These are phyloP conservation scores for Himantopus leucocephalus DNA, from an alignment of 2,113 vertebrate genomes.

Conservation along the genomic window DNA sequence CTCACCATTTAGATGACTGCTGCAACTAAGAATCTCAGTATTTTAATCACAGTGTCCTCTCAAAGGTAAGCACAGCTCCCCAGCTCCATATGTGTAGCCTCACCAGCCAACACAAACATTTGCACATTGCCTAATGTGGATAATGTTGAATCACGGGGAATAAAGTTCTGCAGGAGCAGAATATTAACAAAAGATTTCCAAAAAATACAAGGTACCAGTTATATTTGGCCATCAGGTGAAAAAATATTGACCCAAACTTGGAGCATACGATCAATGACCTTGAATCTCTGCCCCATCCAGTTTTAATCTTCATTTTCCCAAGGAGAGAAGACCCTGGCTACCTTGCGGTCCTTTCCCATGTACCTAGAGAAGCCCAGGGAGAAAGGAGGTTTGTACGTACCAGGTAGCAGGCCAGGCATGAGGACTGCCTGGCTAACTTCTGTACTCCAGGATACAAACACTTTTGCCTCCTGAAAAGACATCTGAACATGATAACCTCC, in stretches of 20 bases:
- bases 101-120: not conserved
- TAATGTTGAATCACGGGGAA: not conserved
- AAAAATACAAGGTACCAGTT: not conserved
- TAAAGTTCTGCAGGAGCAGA: not conserved
- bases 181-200: not conserved
- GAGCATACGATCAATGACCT: not conserved
- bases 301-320: not conserved
- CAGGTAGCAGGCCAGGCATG: not conserved
- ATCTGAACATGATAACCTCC: not conserved
- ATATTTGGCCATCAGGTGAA: not conserved
- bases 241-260: not conserved
- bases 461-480: not conserved
- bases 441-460: not conserved
- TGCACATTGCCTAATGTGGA: not conserved
- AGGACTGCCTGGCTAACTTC: not conserved
- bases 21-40: not conserved
- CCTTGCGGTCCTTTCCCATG: not conserved
- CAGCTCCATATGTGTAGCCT: not conserved
- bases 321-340: not conserved
- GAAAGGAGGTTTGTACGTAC: not conserved
- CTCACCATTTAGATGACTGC: not conserved
- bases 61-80: not conserved
- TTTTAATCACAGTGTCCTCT: not conserved
- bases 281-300: not conserved
- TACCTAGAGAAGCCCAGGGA: not conserved